Percentiles rank a stretch among this genome's conserved stretches.
These are phyloP conservation scores for Glyphotaelius pellucidus DNA, from an alignment of 2,888 invertebrate genomes.

Conservation along the genomic window DNA sequence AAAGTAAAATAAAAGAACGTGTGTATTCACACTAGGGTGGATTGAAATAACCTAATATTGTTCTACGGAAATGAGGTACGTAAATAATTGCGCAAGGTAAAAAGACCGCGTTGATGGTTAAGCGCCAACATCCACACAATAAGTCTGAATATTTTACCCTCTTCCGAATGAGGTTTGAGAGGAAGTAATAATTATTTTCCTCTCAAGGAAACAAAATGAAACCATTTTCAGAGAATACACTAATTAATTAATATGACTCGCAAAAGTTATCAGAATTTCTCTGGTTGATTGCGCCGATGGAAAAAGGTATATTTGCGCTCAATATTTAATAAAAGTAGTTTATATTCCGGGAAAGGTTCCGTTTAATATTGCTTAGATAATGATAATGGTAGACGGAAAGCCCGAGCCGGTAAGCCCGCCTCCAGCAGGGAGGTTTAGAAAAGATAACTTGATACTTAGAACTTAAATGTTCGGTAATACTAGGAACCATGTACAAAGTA, in stretches of 20 bases:
- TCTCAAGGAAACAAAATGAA: not conserved
- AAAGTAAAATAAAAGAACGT: not conserved
- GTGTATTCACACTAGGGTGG: not conserved
- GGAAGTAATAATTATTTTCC: too few species aligned
- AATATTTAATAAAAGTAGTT: not conserved
- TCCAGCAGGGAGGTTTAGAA: not conserved
- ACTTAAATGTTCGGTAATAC: not conserved
- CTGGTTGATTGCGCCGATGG: not conserved
- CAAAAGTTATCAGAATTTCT: not conserved
- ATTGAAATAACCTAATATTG: not conserved
- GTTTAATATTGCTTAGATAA: too few species aligned
- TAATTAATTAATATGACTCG: not conserved
- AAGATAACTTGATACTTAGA: not conserved
- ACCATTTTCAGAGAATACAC: not conserved
- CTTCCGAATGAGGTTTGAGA: not conserved
- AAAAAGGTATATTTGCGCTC: not conserved
- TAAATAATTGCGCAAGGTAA: not conserved
- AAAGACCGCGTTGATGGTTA: not conserved
- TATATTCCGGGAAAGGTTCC: not conserved
- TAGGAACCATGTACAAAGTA: not conserved
- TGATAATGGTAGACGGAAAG: not conserved
- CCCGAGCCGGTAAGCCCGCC: not conserved
- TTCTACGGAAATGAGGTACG: not conserved
- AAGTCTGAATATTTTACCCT: not conserved
- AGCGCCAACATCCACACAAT: not conserved